phyloP scores from a whole-genome alignment of 2,113 vertebrate species.

The Dunckerocampus dactyliophorus region DNA sequence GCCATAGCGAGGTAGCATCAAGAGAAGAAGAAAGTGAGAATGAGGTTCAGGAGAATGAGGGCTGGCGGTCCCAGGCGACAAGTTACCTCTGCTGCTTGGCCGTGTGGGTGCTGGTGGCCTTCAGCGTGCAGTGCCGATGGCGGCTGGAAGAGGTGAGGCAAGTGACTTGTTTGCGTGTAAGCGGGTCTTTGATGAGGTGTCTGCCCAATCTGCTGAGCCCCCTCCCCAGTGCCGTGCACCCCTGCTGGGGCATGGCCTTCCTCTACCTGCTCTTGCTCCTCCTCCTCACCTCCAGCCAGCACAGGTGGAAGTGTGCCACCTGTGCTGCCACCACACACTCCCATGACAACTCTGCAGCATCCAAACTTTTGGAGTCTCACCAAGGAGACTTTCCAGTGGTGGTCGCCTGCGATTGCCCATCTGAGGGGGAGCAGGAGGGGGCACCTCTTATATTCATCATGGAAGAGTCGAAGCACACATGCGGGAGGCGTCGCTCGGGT shows the following conservation, averaged over 20 bases:
- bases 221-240: constrained; percentile 14
- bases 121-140: constrained; percentile 41
- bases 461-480: constrained; percentile 15
- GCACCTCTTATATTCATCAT: not conserved
- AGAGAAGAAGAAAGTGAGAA: constrained; percentile 8
- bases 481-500: constrained; percentile 22
- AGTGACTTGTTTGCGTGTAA: constrained; percentile 42
- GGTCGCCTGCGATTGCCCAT: constrained; percentile 22
- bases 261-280: constrained; percentile 27
- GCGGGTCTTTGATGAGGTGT: constrained; percentile 55
- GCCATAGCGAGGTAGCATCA: not conserved
- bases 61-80: not conserved
- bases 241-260: constrained; percentile 40
- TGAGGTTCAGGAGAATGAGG: not conserved
- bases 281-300: constrained; percentile 11
- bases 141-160: constrained; percentile 37
- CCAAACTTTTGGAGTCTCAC: constrained; percentile 14
- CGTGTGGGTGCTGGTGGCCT: constrained; percentile 63
- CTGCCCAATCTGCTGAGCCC: constrained; percentile 58
- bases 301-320: not conserved
- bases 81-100: constrained; percentile 68
- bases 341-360: not conserved
- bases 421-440: constrained; percentile 18
- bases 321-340: not conserved
- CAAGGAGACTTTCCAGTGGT: constrained; percentile 26